Conservation (phyloP, 2,113 vertebrate genomes). For the Cololabis saira region DNA sequence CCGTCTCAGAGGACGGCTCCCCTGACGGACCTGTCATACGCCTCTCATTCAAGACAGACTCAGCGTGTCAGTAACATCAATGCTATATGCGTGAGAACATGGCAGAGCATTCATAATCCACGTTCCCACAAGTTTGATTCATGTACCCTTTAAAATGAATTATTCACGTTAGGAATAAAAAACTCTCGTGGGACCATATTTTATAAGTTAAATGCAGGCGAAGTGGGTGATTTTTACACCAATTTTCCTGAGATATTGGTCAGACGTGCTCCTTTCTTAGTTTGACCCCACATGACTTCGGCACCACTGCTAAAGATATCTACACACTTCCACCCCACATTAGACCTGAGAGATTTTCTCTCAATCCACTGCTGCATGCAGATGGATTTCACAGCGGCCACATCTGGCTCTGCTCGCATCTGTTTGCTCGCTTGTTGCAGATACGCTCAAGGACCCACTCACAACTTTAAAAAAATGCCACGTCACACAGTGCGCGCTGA, state of each 20-base stretch:
- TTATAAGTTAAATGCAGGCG: slow-evolving; percentile 5
- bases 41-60: slow-evolving; percentile 44
- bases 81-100: slow-evolving; percentile 34
- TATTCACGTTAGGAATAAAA: slow-evolving; percentile 5
- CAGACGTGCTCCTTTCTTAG: slow-evolving; percentile 5
- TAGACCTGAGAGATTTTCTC: background rate
- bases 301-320: slow-evolving; percentile 46
- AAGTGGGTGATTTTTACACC: slow-evolving; percentile 7
- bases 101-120: slow-evolving; percentile 6
- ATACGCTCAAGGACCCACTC: slow-evolving; percentile 5
- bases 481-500: slow-evolving; percentile 18
- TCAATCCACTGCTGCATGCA: too few species aligned
- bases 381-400: slow-evolving; percentile 38
- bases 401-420: slow-evolving; percentile 41
- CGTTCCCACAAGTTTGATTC: slow-evolving; percentile 26
- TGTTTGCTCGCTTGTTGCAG: slow-evolving; percentile 41
- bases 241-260: slow-evolving; percentile 7
- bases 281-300: slow-evolving; percentile 21
- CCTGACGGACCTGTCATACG: slow-evolving; percentile 46
- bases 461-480: slow-evolving; percentile 34
- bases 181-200: background rate
- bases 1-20: slow-evolving; percentile 37
- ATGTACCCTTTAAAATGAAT: slow-evolving; percentile 14
- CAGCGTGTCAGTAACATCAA: slow-evolving; percentile 32
- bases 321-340: slow-evolving; percentile 45